These are phyloP conservation scores for Archips crataeganus DNA, from an alignment of 2,888 invertebrate genomes.

Conservation along the genomic window DNA sequence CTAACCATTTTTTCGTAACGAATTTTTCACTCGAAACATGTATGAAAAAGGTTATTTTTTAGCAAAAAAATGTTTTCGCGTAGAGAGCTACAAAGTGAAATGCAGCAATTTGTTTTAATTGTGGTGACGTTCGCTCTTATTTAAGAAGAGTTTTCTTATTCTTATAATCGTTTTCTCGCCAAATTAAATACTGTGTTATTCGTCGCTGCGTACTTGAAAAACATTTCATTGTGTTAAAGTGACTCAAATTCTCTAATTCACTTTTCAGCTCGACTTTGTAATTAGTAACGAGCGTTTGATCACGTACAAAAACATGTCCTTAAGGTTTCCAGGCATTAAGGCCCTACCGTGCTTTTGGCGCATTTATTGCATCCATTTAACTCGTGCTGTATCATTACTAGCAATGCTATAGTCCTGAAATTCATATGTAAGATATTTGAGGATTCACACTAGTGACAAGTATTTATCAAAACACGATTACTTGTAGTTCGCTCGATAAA, in stretches of 20 bases:
- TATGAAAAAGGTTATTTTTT: too few species aligned
- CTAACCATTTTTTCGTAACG: too few species aligned
- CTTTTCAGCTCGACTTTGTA: not conserved
- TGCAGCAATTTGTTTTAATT: not conserved
- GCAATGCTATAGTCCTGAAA: too few species aligned
- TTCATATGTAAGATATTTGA: too few species aligned
- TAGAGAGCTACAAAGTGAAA: not conserved
- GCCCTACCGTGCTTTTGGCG: too few species aligned
- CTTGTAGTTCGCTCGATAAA: too few species aligned
- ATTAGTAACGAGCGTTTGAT: not conserved
- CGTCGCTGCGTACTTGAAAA: constrained; percentile 1
- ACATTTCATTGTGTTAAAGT: not conserved
- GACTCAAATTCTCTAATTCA: not conserved
- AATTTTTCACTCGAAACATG: too few species aligned
- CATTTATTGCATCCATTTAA: too few species aligned
- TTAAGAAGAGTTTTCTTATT: not conserved
- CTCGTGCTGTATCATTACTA: too few species aligned
- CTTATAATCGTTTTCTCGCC: not conserved
- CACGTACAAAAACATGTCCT: not conserved
- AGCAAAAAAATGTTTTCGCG: not conserved
- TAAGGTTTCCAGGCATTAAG: not conserved
- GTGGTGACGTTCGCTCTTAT: not conserved
- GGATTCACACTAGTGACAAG: too few species aligned
- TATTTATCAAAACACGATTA: too few species aligned
- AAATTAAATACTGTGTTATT: not conserved